phyloP scores from a whole-genome alignment of 2,113 vertebrate genomes.

The Heterotis niloticus region DNA sequence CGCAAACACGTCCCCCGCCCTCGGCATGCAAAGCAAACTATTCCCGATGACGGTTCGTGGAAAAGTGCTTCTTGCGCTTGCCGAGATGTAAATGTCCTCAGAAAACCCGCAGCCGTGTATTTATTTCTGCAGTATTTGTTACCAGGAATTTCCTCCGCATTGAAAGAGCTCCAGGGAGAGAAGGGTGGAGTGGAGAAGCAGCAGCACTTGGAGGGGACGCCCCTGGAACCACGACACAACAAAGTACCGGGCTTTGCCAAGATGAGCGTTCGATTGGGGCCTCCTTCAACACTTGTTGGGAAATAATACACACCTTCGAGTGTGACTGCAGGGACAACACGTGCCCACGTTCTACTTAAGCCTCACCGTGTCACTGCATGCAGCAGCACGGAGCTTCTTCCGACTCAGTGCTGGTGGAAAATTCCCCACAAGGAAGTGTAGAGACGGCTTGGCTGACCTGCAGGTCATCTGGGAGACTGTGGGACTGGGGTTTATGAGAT shows the following conservation, averaged over 20 bases:
- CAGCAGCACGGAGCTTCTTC: too few species aligned
- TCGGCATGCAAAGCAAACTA: background rate
- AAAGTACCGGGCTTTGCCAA: background rate
- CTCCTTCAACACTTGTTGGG: too few species aligned
- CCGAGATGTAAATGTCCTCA: conserved; percentile 1
- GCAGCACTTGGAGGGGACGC: background rate
- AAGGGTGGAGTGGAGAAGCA: background rate
- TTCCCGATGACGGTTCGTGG: background rate
- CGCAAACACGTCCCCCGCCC: background rate
- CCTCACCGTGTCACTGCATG: too few species aligned
- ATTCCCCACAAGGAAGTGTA: too few species aligned
- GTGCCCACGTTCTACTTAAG: background rate
- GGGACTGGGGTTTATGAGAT: too few species aligned
- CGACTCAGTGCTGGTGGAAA: too few species aligned
- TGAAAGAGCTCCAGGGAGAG: conserved; percentile 19
- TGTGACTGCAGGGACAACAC: background rate
- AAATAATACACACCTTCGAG: background rate
- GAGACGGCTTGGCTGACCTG: too few species aligned
- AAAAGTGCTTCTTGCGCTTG: background rate
- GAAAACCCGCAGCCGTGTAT: conserved; percentile 8
- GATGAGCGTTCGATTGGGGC: too few species aligned
- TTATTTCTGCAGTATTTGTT: conserved; percentile 27
- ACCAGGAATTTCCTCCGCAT: conserved; percentile 20
- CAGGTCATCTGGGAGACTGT: too few species aligned
- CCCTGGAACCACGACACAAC: background rate